phyloP scores from a whole-genome alignment of 1,140 invertebrate species.

The Himalopsyche phryganea region DNA sequence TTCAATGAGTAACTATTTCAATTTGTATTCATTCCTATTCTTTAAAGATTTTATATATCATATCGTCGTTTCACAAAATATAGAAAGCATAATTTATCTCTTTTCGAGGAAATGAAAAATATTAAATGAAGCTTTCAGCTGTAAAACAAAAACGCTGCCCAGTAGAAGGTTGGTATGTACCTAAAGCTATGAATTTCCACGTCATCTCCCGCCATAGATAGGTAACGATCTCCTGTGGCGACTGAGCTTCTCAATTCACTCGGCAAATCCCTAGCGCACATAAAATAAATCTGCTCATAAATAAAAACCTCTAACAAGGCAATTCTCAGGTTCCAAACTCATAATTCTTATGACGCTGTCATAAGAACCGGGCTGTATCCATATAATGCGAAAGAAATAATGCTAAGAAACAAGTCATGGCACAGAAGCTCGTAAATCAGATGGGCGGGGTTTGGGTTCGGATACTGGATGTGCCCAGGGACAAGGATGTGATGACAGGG shows the following conservation, averaged over 20 bases:
- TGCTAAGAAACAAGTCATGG: constrained; percentile 5
- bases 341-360: constrained; percentile 23
- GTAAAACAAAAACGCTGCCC: no score
- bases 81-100: no score
- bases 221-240: constrained; percentile 7
- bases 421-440: constrained; percentile 23
- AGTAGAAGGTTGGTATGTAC: no score
- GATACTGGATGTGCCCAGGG: constrained; percentile 11
- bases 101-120: no score
- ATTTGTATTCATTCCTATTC: no score
- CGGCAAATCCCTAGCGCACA: constrained; percentile 29
- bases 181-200: no score
- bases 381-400: constrained; percentile 27
- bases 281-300: constrained; percentile 37
- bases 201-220: background rate
- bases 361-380: constrained; percentile 2
- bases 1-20: no score
- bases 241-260: constrained; percentile 33
- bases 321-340: constrained; percentile 33
- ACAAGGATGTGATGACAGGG: constrained; percentile 3
- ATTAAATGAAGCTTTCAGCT: no score
- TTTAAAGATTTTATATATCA: no score
- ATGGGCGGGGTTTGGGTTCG: constrained; percentile 12
- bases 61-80: no score
- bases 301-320: constrained; percentile 36